Base-by-base conservation (phyloP, 2,888 invertebrate genomes). In the Aphidoletes aphidimyza region DNA sequence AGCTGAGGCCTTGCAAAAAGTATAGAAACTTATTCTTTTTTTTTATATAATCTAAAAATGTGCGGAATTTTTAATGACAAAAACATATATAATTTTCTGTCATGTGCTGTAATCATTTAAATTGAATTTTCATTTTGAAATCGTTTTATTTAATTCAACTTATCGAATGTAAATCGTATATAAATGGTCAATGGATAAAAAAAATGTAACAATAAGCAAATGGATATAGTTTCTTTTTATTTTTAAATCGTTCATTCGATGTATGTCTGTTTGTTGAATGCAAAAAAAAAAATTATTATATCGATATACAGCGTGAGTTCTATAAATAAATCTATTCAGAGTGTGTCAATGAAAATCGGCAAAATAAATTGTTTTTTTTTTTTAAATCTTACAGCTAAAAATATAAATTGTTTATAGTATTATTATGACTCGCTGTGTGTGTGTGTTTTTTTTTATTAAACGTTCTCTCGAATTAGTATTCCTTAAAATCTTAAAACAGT, bases 1-100 rank as follows among this genome's bases (percentile, higher is more conserved):
- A 69, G 34, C 69, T 69, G 69, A 69, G 69, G 69, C 69, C 69
- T 69, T 69, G 69, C 69, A 69, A 69, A 42, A 69, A 69, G 69
- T 69, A 30, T 69, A 69, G 30, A 69, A 69, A 69, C 54, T 54
- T 54, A 54, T 22, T 22, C 0, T 42, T 42, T 42, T 42, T 42
- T 42, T 42, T 42, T 42, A 6, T 54, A 22, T 54, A 2, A 0
- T 69, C 69, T 69, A 69, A 69, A 69, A 54, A 54, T 54, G 54
- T 54, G 26, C 22, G 54, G n/a, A n/a, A n/a, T n/a, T n/a, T n/a
- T n/a, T n/a, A n/a, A n/a, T n/a, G n/a, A n/a, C n/a, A n/a, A n/a
- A n/a, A n/a, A n/a, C n/a, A 42, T 42, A 9, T 42, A 19, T 47
- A 3, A 17, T 47, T 17, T 54, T 54, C 11, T 14, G 17, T 30